These are phyloP conservation scores for Hypena proboscidalis DNA, from an alignment of 2,888 invertebrate genomes.

Conservation along the genomic window DNA sequence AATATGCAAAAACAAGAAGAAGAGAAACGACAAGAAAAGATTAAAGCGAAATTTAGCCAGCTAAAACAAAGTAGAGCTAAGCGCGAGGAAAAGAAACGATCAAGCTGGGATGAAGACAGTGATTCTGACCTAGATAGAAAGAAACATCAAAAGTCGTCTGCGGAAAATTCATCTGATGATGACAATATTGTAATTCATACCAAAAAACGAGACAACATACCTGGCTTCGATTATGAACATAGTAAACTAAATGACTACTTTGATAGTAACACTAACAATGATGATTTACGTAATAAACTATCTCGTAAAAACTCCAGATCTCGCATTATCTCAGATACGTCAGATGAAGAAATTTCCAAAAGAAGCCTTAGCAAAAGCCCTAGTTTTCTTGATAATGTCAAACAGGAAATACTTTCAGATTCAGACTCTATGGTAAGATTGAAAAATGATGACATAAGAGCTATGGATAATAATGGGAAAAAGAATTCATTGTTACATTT, in stretches of 20 bases:
- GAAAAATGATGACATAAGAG: conserved; percentile 56
- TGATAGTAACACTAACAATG: conserved; percentile 79
- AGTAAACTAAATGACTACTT: conserved; percentile 79
- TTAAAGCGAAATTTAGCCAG: conserved; percentile 95
- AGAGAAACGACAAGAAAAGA: conserved; percentile 93
- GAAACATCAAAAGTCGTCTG: conserved; percentile 71
- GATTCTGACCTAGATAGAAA: conserved; percentile 86
- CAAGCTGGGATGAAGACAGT: conserved; percentile 95
- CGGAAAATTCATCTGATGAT: conserved; percentile 85
- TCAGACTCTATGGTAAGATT: conserved; percentile 57
- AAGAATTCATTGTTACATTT: conserved; percentile 72
- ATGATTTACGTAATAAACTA: conserved; percentile 83
- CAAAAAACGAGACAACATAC: conserved; percentile 82
- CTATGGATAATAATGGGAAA: conserved; percentile 62
- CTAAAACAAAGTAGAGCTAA: conserved; percentile 95
- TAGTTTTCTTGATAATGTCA: conserved; percentile 70
- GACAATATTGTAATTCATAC: conserved; percentile 69
- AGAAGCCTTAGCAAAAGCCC: conserved; percentile 77
- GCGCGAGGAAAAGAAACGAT: conserved; percentile 95
- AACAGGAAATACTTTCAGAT: conserved; percentile 85
- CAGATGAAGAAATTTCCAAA: conserved; percentile 88
- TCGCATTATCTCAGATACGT: conserved; percentile 91
- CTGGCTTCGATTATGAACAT: conserved; percentile 70
- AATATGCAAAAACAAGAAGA: conserved; percentile 97
- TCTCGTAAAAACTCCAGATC: conserved; percentile 89